Percentiles rank a stretch among this genome's conserved stretches.
Conservation (phyloP, 2,888 invertebrate genomes). For the Drosophila dives region DNA sequence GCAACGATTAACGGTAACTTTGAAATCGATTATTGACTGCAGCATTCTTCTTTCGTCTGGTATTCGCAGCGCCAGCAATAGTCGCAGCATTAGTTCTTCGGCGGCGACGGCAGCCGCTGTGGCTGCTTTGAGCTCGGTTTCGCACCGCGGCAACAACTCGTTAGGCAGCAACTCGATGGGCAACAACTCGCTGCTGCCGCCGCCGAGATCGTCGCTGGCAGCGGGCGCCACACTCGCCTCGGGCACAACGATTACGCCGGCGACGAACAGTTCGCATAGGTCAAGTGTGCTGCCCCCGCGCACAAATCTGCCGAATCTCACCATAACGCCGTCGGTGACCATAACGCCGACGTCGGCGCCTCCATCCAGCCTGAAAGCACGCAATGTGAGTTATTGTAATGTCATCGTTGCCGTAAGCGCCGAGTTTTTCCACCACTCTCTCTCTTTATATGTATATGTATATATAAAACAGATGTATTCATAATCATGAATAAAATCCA, state of each 20-base stretch:
- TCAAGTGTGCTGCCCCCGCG: constrained; percentile 82
- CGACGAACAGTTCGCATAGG: constrained; percentile 77
- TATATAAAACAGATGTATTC: constrained; percentile 1
- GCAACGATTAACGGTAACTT: neutral
- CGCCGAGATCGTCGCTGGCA: constrained; percentile 86
- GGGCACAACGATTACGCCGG: constrained; percentile 84
- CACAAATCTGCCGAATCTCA: constrained; percentile 85
- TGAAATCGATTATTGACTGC: neutral
- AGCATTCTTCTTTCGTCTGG: neutral
- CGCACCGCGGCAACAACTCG: constrained; percentile 63
- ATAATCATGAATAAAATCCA: constrained; percentile 9
- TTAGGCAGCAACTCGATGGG: constrained; percentile 43
- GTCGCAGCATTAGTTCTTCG: constrained; percentile 68
- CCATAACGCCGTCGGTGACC: constrained; percentile 90
- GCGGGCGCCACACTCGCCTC: constrained; percentile 88
- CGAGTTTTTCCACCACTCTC: constrained; percentile 62
- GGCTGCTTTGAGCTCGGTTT: constrained; percentile 59
- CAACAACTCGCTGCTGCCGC: constrained; percentile 81
- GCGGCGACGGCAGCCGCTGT: constrained; percentile 74
- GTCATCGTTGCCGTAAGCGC: constrained; percentile 84
- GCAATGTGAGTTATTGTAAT: constrained; percentile 86
- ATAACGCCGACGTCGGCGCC: constrained; percentile 91
- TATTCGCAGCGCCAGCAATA: constrained; percentile 70
- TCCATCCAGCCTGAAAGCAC: constrained; percentile 85
- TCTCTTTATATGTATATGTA: constrained; percentile 5